Base-by-base conservation (phyloP, 1,140 invertebrate species). In the Saccostrea echinata region DNA sequence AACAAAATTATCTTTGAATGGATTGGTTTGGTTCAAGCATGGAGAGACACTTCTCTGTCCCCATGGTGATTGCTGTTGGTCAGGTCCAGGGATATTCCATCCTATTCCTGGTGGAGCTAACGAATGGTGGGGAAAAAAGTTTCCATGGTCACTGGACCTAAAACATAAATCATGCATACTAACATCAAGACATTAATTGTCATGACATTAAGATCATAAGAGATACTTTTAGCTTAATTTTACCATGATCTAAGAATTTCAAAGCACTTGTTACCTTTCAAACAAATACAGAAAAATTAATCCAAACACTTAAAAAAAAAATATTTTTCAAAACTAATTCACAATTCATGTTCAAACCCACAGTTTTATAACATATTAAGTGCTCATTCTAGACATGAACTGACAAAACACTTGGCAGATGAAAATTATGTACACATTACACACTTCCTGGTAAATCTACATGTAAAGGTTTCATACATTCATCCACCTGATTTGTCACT, bases 1-100 rank as follows among this genome's bases (percentile, higher is more conserved):
- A 82, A n/a, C n/a, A 76, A 84, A 80, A 30, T 84, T 55, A 82
- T 87, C 86, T 24, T 85, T 52, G 61, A 83, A 86, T 84, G 53
- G 86, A 53, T 76, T 84, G 9, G 18, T 53, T 43, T 87, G 81
- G 52, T 83, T 52, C 9, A 35, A 43, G 53, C 30, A 83, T 12
- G 51, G 55, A 3, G 83, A 84, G 52, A 30, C 55, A 57, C 30
- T 84, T 33, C 27, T 76, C 68, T 76, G 68, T 76, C 68, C 68
- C 68, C 68, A 76, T 4, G 68, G 27, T 30, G 27, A 76, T 30
- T 24, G 27, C 30, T 27, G 24, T 30, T 76, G 68, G 68, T 76
- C 27, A 30, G 27, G 6, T 16, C 11, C 68, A 0, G 68, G 6
- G 11, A 76, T 27, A 27, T 30, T 33, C 68, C 68, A 76, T 76